Evolutionary conservation across 2,797 vertebrate species (phyloP).

Genomic region (Pampus argenteus): DNA sequence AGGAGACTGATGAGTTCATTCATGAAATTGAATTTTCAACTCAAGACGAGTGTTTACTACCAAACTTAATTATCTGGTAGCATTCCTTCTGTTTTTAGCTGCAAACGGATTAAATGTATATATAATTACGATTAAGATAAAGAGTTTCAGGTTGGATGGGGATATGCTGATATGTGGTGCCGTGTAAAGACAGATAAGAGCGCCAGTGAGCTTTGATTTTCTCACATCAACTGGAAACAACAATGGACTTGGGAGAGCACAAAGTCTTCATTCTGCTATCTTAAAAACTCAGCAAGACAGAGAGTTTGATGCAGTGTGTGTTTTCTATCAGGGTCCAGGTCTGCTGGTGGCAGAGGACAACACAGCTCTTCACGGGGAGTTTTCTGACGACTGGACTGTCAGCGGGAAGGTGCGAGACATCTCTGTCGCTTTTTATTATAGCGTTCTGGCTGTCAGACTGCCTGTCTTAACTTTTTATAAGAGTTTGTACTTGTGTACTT

Average conservation of each 20-base stretch:
- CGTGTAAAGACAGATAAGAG: not conserved
- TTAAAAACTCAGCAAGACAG: too few species aligned
- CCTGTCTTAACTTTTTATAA: too few species aligned
- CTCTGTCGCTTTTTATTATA: not conserved
- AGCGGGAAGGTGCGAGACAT: slow-evolving; percentile 92
- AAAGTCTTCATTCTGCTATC: too few species aligned
- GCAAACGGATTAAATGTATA: not conserved
- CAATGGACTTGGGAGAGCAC: not conserved
- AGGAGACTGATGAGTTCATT: not conserved
- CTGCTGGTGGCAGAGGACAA: slow-evolving; percentile 94
- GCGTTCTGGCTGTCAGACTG: not conserved
- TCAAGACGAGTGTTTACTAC: too few species aligned
- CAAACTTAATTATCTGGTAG: not conserved
- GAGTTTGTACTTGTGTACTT: not conserved
- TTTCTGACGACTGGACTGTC: slow-evolving; percentile 94
- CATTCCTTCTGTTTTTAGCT: not conserved
- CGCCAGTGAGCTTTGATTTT: slow-evolving; percentile 6
- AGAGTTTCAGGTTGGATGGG: not conserved
- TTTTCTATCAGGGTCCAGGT: slow-evolving; percentile 87
- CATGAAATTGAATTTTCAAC: too few species aligned
- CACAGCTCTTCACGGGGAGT: slow-evolving; percentile 93
- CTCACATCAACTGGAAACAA: not conserved
- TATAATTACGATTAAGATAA: not conserved
- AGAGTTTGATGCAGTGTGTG: slow-evolving; percentile 5
- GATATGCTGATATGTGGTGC: not conserved